Evolutionary conservation across 2,797 vertebrate species (phyloP), one percentile per base, ranked within the genome.

Genomic region (Chrysolophus pictus): DNA sequence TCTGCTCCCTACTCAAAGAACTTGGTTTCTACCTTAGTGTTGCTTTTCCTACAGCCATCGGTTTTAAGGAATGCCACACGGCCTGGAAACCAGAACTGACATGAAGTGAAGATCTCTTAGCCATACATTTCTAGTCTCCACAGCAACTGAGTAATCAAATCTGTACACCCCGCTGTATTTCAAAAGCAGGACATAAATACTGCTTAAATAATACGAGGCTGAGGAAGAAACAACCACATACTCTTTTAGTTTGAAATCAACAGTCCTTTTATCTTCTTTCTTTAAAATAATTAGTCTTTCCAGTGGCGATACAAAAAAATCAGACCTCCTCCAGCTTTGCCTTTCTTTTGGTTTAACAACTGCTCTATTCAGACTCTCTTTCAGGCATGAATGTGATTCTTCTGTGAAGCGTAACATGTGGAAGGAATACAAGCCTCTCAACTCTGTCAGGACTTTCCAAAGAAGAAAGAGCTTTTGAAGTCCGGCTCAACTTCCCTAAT

Each of bases 81-180:
- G 39, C 44, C 70, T 74, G 77, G 29, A 76, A 77, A 90, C 28
- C 8, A 70, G 73, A 71, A 94, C 11, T 11, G n/a, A 79, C 15
- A 72, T 24, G 4, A 60, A 72, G 51, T 44, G 28, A 77, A 64
- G 72, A 82, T 76, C 42, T 76, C 60, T 82, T n/a, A 92, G 46
- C 67, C n/a, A 69, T 31, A 39, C 60, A 31, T 59, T 85, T 42
- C 21, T 65, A 8, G 62, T 91, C 65, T 88, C 88, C 88, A 87
- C 70, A 90, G 90, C 84, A 93, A 95, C 65, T 21, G 37, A 84
- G 15, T 23, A 82, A 91, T 62, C 41, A 87, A 87, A 83, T 69
- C 60, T 69, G 15, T 84, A 60, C 9, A 49, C n/a, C 37, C 49
- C 41, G 44, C 8, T 33, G 42, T 65, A 69, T 87, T 94, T 88